Base-by-base conservation (phyloP, 2,888 invertebrate species). In the Beris chalybata region DNA sequence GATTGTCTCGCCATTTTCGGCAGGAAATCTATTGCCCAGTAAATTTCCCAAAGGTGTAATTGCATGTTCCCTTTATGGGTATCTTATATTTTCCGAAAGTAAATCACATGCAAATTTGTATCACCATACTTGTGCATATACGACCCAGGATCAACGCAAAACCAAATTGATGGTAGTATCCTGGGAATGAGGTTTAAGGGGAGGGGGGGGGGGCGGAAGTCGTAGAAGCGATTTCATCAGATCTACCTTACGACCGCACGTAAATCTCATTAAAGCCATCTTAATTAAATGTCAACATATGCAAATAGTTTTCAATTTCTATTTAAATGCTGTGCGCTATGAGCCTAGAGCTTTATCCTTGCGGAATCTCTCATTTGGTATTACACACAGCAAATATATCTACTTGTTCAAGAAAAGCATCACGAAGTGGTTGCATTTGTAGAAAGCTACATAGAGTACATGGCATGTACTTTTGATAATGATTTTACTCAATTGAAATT, bases 241-340 rank as follows among this genome's bases (percentile, higher is more conserved):
- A 38, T 38, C 38, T 38, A 38, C 38, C 38, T 38, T 38, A 38
- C 38, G 38, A 38, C 38, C 38, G 3, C 38, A 38, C 9, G 38
- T 38, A 22, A 55, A 55, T 55, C 32, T 55, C 12, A 74, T 75
- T 75, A 73, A 73, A 73, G 73, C 72, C 71, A 71, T 73, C 71
- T 71, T 75, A 75, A 75, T 75, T 74, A 74, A 74, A 74, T 73
- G 74, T 72, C 73, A 74, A 73, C 73, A 74, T 74, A 74, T 72
- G 73, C 76, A 74, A 74, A 73, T 71, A 74, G 55, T 55, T 55
- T 55, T 55, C 55, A 55, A 55, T 55, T 55, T 55, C 55, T 55
- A 55, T 32, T 55, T 55, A 55, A 55, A 55, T 55, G 38, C 15
- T 15, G 38, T 38, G 55, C n/a, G 32, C 32, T 32, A 5, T 55